Base-by-base conservation (phyloP, 1,140 invertebrate genomes). In the Cecropterus lyciades region DNA sequence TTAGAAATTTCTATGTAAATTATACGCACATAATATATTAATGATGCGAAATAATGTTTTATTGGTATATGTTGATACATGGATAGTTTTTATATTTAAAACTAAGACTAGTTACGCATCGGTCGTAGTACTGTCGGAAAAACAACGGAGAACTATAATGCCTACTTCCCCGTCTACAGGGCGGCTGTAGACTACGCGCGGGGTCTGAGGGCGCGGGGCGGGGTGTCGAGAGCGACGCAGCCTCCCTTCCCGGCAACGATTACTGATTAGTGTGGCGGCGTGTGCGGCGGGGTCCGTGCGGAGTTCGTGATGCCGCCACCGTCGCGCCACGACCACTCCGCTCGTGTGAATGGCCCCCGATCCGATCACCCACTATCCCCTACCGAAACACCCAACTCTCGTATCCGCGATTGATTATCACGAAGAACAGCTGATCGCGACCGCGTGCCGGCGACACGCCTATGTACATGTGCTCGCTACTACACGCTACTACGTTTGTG, bases 201-300 rank as follows among this genome's bases (percentile, higher is more conserved):
- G 67, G 59, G 70, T 42, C 0, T 37, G 24, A 51, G 51, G 67
- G 67, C 52, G 37, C 45, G 45, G 71, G 56, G 69, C 69, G 69
- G 67, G 76, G 69, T 69, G 75, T 69, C 55, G 77, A 71, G 79
- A 75, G 80, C 82, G 83, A 83, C 85, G 84, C 87, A 90, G 87
- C 87, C 87, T 90, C 87, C 83, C 84, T 84, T 84, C 85, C 84
- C 84, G 80, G 77, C 86, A 87, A 88, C 87, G 87, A 88, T 88
- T 90, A 90, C 85, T 90, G 85, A 88, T 90, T 87, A 88, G 87
- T 90, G 82, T 85, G 82, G 80, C 82, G 82, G 83, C 83, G 82
- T 78, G 85, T 78, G 84, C 82, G 85, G 87, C 82, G 75, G 79
- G 82, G 82, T 75, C 83, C 83, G 84, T 81, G 75, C 82, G 73